phyloP scores from a whole-genome alignment of 1,140 invertebrate genomes.

The Sycobia sp. region DNA sequence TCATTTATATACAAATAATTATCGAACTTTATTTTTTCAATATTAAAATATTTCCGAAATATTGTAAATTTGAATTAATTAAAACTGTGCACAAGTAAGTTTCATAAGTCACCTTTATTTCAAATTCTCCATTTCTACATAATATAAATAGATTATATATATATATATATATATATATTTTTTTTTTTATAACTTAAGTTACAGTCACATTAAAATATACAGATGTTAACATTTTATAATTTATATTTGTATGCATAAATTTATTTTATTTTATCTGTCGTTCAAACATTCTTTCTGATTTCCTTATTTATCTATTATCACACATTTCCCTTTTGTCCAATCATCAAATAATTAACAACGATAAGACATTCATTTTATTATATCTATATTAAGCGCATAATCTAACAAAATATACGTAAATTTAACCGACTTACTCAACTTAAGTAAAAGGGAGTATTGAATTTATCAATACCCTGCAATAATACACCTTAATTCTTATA shows the following conservation, averaged over 20 bases:
- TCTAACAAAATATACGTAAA: slow-evolving; percentile 36
- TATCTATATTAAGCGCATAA: slow-evolving; percentile 29
- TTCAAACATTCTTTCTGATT: neutral
- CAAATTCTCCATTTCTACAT: slow-evolving; percentile 30
- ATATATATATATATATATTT: no score
- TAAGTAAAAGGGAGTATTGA: slow-evolving; percentile 27
- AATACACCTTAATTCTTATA: slow-evolving; percentile 20
- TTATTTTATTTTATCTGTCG: slow-evolving; percentile 11
- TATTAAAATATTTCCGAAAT: no score
- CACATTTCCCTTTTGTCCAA: slow-evolving; percentile 1
- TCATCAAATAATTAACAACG: slow-evolving; percentile 29
- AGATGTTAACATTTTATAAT: slow-evolving; percentile 29
- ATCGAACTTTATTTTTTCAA: no score
- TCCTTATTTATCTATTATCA: slow-evolving; percentile 2
- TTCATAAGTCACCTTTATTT: slow-evolving; percentile 32
- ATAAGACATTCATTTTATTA: slow-evolving; percentile 29
- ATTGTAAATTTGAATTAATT: no score
- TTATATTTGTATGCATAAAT: slow-evolving; percentile 30
- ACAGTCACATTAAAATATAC: slow-evolving; percentile 36
- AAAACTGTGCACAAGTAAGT: neutral
- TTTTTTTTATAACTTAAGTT: slow-evolving; percentile 31
- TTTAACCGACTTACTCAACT: slow-evolving; percentile 2
- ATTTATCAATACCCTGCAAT: slow-evolving; percentile 6
- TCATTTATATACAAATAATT: no score
- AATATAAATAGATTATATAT: slow-evolving; percentile 36